Base-by-base conservation (phyloP, 2,888 invertebrate species). In the Sminthurinus aureus region DNA sequence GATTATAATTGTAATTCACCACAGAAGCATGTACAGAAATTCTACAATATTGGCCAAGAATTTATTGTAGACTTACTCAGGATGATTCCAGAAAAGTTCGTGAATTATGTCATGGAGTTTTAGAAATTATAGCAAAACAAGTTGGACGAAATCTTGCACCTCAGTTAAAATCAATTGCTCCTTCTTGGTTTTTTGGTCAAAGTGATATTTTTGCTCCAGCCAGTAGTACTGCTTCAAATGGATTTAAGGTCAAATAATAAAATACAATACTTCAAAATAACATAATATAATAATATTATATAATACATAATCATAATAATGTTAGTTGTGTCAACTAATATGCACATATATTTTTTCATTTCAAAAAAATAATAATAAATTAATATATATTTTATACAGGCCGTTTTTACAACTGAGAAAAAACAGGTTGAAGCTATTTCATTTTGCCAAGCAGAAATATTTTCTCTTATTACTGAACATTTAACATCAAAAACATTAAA, bases 151-250 rank as follows among this genome's bases (percentile, higher is more conserved):
- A 94, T 87, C 91, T 95, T 85, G 97, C 96, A 0, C 95, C 95
- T 0, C 93, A 93, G 90, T 91, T 98, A 81, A 94, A 94, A 89
- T 93, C 93, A 89, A 90, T 98, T 85, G 93, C 91, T 89, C 96
- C 96, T 0, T 92, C 94, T 4, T 98, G 98, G 98, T 93, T 97
- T 89, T 93, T 94, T 74, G 94, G 96, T 80, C 95, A 94, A 90
- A 94, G 94, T 91, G 98, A 98, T 90, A 94, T 94, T 15, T 95
- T 96, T 91, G 94, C 95, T 67, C 96, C 96, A 13, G 96, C 96
- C 22, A 94, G 96, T 9, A 93, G 93, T 87, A 93, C 94, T 84
- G 96, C 96, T 0, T 91, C 90, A 64, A 91, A 91, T 87, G 93
- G 95, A 6, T 95, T 96, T 87, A 85, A 89, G 26, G 74, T 76